Evolutionary conservation across 2,113 vertebrate genomes (phyloP), one percentile per base, ranked within the genome.

Genomic region (Rhea pennata): DNA sequence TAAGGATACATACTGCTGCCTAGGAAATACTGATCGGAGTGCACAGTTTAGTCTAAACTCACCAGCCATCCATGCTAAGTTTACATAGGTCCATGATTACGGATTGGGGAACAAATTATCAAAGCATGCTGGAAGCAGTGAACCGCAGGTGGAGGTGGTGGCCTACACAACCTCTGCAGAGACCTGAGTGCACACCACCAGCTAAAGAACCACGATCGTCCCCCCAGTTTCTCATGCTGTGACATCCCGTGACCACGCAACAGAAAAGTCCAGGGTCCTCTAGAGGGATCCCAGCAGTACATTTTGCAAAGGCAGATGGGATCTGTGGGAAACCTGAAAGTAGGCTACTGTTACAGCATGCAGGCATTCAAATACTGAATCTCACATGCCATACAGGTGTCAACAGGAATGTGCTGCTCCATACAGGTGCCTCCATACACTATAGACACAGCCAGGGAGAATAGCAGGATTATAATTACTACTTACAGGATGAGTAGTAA

Each of bases 381-480:
- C 20, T 80, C 39, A 50, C 0, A 0, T 14, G 2, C 1, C 17
- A 10, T 3, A 2, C 24, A 15, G 33, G 12, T 6, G 21, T 12
- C 10, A 78, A 85, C 59, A 12, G 21, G 27, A 70, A 61, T 22
- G 12, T 10, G 14, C 9, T 81, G 14, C 16, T 51, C 31, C 15
- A 15, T 11, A 33, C 26, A 74, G 48, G 8, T 9, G 71, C 4
- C 2, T 36, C 62, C 39, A 50, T 24, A 53, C 9, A 21, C 59
- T 44, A 36, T 17, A 86, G 64, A 83, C 0, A 1, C 0, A 78
- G 5, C 5, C 9, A 69, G 27, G 12, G 16, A 88, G 33, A 73
- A 78, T 13, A 67, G 2, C 5, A 12, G 4, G 10, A 15, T 61
- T 87, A 13, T 73, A 73, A n/a, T 36, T 61, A 19, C 27, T 79